phyloP scores from a whole-genome alignment of 2,888 invertebrate genomes.

The Lasioglossum malachurum region DNA sequence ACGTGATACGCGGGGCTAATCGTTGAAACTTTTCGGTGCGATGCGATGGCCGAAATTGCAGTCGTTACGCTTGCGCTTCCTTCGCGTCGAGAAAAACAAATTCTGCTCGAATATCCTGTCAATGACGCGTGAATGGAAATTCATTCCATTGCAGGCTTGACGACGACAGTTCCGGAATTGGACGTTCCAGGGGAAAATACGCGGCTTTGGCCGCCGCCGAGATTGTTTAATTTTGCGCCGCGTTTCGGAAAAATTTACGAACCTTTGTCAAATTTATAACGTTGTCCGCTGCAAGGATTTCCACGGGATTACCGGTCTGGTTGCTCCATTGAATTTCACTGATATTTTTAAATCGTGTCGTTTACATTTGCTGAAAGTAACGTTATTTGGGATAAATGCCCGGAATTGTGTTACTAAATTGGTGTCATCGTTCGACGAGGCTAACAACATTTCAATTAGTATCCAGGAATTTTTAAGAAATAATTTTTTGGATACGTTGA shows the following conservation, averaged over 20 bases:
- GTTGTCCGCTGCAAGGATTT: background rate
- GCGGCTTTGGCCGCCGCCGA: background rate
- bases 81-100: conserved; percentile 19
- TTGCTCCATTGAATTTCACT: background rate
- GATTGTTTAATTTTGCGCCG: background rate
- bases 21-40: conserved; percentile 39
- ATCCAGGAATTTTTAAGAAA: background rate
- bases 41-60: conserved; percentile 30
- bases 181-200: background rate
- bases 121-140: conserved; percentile 37
- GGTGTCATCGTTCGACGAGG: background rate
- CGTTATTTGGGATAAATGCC: background rate
- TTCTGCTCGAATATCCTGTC: conserved; percentile 12
- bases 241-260: background rate
- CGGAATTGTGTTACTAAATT: background rate
- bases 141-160: background rate
- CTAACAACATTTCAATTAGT: background rate
- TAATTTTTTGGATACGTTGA: background rate
- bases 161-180: conserved; percentile 15
- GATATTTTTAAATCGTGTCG: background rate
- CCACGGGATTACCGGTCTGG: background rate
- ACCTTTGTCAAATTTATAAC: background rate
- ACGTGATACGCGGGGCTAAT: conserved; percentile 30
- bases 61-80: conserved; percentile 27
- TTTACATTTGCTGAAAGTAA: background rate